phyloP scores from a whole-genome alignment of 2,797 vertebrate species.

The Phataginus tetradactyla region DNA sequence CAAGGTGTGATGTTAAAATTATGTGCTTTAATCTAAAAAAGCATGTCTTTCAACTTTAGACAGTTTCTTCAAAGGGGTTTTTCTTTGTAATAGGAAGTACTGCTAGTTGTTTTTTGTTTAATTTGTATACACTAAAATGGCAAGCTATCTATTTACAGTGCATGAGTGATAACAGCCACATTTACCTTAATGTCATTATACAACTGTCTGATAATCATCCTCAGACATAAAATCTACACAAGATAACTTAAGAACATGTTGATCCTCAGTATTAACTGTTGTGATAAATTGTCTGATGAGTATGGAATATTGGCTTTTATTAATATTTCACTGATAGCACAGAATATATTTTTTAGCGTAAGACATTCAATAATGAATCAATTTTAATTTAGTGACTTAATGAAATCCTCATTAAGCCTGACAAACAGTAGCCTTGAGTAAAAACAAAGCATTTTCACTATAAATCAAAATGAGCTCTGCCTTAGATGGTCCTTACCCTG shows the following conservation, averaged over 20 bases:
- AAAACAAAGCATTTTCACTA: constrained; percentile 61
- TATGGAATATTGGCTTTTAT: constrained; percentile 55
- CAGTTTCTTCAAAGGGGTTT: not conserved
- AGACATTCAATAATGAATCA: constrained; percentile 80
- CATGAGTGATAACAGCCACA: not conserved
- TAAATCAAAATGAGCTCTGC: constrained; percentile 63
- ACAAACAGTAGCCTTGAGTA: constrained; percentile 77
- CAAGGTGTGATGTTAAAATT: not conserved
- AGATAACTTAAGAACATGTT: not conserved
- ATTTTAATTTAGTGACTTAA: constrained; percentile 82
- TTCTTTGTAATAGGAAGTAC: not conserved
- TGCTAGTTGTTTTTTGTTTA: constrained; percentile 55
- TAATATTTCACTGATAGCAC: constrained; percentile 73
- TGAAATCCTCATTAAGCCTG: constrained; percentile 81
- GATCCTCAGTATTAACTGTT: constrained; percentile 63
- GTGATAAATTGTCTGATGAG: constrained; percentile 59
- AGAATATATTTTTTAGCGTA: constrained; percentile 73
- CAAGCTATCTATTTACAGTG: not conserved
- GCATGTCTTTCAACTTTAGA: not conserved
- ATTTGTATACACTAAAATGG: not conserved
- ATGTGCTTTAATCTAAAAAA: not conserved
- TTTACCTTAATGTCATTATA: not conserved
- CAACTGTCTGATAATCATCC: not conserved
- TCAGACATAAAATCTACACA: not conserved
- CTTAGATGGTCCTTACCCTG: not conserved